A percentile compares a stretch with the other conserved stretches of the same genome.
These are phyloP conservation scores for Saturnia japonica DNA, from an alignment of 2,888 invertebrate genomes.

Conservation along the genomic window DNA sequence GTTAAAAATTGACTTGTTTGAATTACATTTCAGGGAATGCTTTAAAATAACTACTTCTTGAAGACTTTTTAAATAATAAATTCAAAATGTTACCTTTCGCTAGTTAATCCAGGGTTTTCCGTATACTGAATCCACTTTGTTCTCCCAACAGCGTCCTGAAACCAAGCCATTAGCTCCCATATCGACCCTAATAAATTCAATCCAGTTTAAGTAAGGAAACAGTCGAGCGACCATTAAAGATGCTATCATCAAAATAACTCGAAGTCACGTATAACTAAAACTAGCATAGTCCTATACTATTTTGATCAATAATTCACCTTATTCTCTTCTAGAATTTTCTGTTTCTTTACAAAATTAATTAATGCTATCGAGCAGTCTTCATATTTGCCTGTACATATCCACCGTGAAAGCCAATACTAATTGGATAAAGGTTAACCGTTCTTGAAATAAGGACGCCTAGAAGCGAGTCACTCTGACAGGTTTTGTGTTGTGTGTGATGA, in stretches of 20 bases:
- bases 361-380: too few species aligned
- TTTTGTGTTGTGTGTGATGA: too few species aligned
- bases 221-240: not conserved
- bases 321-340: not conserved
- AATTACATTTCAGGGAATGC: too few species aligned
- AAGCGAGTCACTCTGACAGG: too few species aligned
- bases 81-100: not conserved
- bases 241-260: not conserved
- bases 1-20: too few species aligned
- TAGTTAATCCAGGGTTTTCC: not conserved
- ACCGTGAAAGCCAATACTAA: too few species aligned
- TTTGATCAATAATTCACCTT: not conserved
- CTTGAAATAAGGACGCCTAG: too few species aligned
- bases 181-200: constrained; percentile 12
- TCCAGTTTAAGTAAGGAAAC: constrained; percentile 4
- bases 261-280: not conserved
- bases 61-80: not conserved
- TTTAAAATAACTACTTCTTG: too few species aligned
- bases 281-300: not conserved
- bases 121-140: not conserved
- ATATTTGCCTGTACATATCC: too few species aligned
- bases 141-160: not conserved
- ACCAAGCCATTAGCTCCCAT: not conserved
- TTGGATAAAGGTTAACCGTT: too few species aligned
- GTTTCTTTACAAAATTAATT: too few species aligned